A percentile compares a stretch with the other conserved stretches of the same genome.
phyloP scores from a whole-genome alignment of 1,140 invertebrate species.

The Venustaconcha ellipsiformis region DNA sequence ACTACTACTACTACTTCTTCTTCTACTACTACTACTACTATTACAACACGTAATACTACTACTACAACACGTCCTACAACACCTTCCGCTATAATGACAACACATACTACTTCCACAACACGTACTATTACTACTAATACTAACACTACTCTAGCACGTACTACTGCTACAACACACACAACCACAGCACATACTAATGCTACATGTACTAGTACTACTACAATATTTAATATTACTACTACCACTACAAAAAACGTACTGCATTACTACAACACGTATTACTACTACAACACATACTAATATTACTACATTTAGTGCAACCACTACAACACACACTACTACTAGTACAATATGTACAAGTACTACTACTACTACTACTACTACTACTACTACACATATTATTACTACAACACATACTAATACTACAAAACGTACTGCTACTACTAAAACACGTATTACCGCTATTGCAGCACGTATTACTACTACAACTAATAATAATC shows the following conservation, averaged over 20 bases:
- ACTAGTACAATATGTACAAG: not conserved
- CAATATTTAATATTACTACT: not conserved
- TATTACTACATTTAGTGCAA: not conserved
- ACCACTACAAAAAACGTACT: constrained; percentile 19
- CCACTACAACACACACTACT: not conserved
- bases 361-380: constrained; percentile 4
- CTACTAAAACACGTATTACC: not conserved
- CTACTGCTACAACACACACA: not conserved
- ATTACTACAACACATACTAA: constrained; percentile 1
- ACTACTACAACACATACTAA: not conserved
- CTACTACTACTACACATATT: not conserved
- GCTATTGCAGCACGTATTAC: no score
- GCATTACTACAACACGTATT: constrained; percentile 6
- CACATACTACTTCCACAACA: constrained; percentile 12
- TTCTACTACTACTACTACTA: constrained; percentile 16
- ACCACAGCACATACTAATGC: constrained; percentile 1
- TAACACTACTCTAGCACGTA: not conserved
- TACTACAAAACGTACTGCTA: constrained; percentile 1
- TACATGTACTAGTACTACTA: constrained; percentile 7
- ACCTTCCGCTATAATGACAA: constrained; percentile 1
- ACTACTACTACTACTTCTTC: not conserved
- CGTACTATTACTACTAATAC: constrained; percentile 17
- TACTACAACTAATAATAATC: no score
- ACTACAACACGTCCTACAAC: constrained; percentile 2
- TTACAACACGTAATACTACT: constrained; percentile 4